A percentile compares a stretch with the other conserved stretches of the same genome.
These are phyloP conservation scores for Porites rus DNA, from an alignment of 92 coral and sea anemone genomes.

Conservation along the genomic window DNA sequence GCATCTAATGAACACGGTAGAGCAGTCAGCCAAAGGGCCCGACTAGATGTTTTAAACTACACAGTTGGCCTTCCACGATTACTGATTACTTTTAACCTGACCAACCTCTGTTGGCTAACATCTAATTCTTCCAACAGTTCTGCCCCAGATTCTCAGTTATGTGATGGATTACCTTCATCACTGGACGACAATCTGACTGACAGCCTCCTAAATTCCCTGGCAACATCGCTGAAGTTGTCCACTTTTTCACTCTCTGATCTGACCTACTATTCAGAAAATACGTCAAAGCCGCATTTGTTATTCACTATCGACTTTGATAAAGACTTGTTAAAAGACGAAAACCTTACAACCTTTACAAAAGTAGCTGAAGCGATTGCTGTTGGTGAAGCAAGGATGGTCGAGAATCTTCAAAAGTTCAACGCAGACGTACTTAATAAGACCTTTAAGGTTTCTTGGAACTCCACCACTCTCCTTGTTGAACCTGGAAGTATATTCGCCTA, in stretches of 20 bases:
- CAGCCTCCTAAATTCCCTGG: neutral
- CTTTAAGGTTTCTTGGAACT: slow-evolving; percentile 7
- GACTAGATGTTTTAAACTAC: slow-evolving; percentile 61
- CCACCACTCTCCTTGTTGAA: neutral
- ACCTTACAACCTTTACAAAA: neutral
- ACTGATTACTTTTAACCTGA: slow-evolving; percentile 45
- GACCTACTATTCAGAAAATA: neutral
- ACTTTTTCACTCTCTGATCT: neutral
- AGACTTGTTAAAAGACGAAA: neutral
- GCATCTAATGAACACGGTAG: slow-evolving; percentile 64
- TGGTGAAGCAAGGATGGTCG: neutral
- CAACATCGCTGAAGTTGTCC: neutral
- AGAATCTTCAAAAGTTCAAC: slow-evolving; percentile 13
- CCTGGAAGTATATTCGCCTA: slow-evolving; percentile 1
- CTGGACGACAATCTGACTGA: neutral
- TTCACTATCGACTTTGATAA: neutral
- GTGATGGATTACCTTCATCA: slow-evolving; percentile 11
- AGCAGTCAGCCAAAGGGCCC: slow-evolving; percentile 57
- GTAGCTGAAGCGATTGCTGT: neutral
- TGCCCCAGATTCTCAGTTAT: no score
- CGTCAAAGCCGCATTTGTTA: neutral
- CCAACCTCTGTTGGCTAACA: neutral
- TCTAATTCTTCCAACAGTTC: neutral
- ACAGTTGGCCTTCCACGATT: slow-evolving; percentile 68
- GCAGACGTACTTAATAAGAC: slow-evolving; percentile 6